Evolutionary conservation across 2,797 vertebrate species (phyloP).

Genomic region (Mormyrus hasselquistii): DNA sequence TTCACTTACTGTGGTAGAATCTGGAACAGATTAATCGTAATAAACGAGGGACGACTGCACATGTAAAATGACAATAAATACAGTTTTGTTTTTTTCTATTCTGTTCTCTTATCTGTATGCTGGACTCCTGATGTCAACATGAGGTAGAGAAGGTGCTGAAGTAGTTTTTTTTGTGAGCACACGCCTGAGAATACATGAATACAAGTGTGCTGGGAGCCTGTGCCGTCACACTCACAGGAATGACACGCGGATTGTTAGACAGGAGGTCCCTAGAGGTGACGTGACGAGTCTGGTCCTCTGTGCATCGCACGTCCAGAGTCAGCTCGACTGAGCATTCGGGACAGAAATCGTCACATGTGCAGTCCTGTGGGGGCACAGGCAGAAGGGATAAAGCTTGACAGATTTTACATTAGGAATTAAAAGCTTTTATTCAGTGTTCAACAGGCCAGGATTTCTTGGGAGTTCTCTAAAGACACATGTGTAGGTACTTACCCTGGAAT

Average conservation of each 20-base stretch:
- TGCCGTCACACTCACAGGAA: conserved; percentile 70
- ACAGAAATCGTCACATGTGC: conserved; percentile 94
- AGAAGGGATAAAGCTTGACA: background rate
- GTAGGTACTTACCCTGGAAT: conserved; percentile 75
- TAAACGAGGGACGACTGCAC: background rate
- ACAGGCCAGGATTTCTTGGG: background rate
- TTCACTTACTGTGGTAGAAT: too few relatives aligned
- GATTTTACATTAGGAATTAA: background rate
- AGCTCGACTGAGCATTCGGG: conserved; percentile 94
- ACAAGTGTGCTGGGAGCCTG: background rate
- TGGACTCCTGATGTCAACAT: background rate
- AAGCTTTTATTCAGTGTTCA: background rate
- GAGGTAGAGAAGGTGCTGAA: background rate
- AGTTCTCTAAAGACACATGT: background rate
- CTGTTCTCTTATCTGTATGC: background rate
- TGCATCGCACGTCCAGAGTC: conserved; percentile 86
- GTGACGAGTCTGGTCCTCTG: conserved; percentile 91
- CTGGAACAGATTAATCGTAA: too few relatives aligned
- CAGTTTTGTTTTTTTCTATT: background rate
- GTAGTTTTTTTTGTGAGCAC: too few relatives aligned
- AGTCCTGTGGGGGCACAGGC: conserved; percentile 66
- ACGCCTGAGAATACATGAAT: background rate
- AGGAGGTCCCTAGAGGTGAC: conserved; percentile 90
- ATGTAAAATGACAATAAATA: background rate
- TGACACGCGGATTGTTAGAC: conserved; percentile 90